These are phyloP conservation scores for Clitarchus hookeri DNA, from an alignment of 2,888 invertebrate genomes.

Conservation along the genomic window DNA sequence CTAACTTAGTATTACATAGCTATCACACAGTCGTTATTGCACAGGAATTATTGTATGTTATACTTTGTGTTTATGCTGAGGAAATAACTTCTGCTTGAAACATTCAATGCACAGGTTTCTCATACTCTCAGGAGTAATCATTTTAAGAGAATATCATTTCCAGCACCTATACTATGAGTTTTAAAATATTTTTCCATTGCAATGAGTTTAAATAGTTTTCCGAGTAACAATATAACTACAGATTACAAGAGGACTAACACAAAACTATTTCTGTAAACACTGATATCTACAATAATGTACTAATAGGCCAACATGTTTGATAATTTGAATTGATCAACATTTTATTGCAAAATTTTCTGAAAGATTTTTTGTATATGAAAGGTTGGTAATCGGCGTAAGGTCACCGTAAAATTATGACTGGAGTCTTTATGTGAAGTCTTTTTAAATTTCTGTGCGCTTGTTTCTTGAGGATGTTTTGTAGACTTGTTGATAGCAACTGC, in stretches of 20 bases:
- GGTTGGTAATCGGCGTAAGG: neutral
- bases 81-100: neutral
- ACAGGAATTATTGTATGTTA: neutral
- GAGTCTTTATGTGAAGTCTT: neutral
- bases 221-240: neutral
- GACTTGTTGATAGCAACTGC: neutral
- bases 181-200: neutral
- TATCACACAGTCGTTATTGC: neutral
- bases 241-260: neutral
- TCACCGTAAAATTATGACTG: constrained; percentile 30
- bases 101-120: neutral
- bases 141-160: neutral
- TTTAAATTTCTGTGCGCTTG: constrained; percentile 24
- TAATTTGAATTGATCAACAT: neutral
- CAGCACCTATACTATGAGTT: neutral
- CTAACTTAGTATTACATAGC: neutral
- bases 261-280: neutral
- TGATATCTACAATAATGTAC: neutral
- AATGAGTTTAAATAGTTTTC: neutral
- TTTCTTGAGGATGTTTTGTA: neutral
- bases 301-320: neutral
- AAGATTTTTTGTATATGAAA: neutral
- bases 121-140: neutral
- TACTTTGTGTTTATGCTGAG: neutral
- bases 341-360: constrained; percentile 2